phyloP scores from a whole-genome alignment of 2,797 vertebrate species.

The Tapera naevia region DNA sequence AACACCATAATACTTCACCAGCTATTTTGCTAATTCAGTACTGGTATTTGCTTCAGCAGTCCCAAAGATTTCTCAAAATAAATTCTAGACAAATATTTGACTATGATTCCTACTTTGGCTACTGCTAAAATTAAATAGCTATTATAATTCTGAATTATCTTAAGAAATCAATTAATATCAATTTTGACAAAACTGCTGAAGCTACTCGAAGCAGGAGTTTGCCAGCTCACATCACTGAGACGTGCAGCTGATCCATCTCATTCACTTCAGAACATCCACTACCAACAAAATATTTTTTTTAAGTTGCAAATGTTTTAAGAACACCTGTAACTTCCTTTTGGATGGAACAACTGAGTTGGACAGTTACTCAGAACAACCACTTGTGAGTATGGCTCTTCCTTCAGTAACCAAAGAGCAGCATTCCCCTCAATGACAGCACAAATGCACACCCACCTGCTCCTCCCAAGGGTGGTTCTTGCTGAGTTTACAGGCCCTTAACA shows the following conservation, averaged over 20 bases:
- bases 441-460: fast-evolving
- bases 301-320: neutral
- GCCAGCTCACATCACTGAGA: neutral
- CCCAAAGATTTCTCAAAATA: neutral
- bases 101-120: neutral
- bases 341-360: neutral
- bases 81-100: neutral
- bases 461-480: neutral
- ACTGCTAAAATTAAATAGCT: neutral
- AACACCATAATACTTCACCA: neutral
- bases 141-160: neutral
- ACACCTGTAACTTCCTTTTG: neutral
- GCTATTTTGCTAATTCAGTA: neutral
- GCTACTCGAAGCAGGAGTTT: neutral
- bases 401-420: neutral
- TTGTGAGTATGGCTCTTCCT: fast-evolving
- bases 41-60: neutral
- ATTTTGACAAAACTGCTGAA: neutral
- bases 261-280: neutral
- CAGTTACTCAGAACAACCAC: neutral
- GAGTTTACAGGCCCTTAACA: neutral
- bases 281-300: neutral
- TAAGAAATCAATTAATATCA: neutral
- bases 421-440: fast-evolving
- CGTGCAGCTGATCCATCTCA: neutral